phyloP scores from a whole-genome alignment of 2,888 invertebrate genomes.

The Harpalus rufipes region DNA sequence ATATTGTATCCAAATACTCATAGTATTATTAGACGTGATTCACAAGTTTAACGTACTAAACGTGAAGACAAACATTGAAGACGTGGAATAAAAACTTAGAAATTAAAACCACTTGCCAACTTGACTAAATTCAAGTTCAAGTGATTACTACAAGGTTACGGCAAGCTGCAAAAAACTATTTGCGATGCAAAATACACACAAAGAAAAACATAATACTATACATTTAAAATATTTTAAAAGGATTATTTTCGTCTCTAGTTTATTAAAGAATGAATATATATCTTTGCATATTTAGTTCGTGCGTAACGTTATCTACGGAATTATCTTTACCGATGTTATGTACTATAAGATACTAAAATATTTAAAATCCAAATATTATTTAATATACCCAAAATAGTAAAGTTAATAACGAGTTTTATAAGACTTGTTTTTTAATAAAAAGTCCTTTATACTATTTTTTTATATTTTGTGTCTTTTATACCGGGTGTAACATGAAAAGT shows the following conservation, averaged over 20 bases:
- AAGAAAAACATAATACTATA: background rate
- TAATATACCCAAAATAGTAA: no score
- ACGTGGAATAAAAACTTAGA: conserved; percentile 9
- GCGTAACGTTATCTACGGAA: no score
- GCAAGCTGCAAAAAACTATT: conserved; percentile 40
- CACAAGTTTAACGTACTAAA: background rate
- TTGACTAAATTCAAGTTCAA: conserved; percentile 58
- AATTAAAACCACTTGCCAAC: conserved; percentile 48
- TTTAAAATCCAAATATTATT: no score
- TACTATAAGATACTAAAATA: no score
- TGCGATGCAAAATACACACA: conserved; percentile 4
- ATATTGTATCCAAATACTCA: background rate
- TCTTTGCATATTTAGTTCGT: no score
- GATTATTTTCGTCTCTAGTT: background rate
- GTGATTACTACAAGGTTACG: conserved; percentile 56
- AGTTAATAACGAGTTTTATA: no score
- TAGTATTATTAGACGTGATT: background rate
- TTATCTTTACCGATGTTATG: no score
- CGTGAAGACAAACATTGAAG: background rate
- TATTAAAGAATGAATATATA: background rate
- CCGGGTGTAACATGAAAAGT: no score
- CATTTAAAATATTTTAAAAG: background rate
- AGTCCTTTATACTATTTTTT: no score
- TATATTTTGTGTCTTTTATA: no score
- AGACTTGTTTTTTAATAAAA: no score